These are phyloP conservation scores for Ictalurus punctatus DNA, from an alignment of 2,113 vertebrate species.

Conservation along the genomic window DNA sequence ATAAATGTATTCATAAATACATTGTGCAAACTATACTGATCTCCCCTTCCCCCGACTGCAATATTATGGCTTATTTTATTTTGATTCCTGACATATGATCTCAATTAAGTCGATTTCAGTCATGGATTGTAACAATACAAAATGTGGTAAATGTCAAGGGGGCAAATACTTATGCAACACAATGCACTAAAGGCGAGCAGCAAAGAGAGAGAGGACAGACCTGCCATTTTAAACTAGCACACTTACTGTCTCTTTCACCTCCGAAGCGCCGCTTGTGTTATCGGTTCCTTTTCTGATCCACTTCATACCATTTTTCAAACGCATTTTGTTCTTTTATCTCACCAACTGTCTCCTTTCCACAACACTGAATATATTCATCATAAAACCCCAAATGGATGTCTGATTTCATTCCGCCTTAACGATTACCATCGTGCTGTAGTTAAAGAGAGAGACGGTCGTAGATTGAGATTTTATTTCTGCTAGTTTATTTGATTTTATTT, in stretches of 20 bases:
- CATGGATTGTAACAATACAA: neutral
- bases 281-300: neutral
- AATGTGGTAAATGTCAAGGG: neutral
- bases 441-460: neutral
- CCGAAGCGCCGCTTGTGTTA: neutral
- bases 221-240: neutral
- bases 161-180: neutral
- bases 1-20: neutral
- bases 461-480: neutral
- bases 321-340: neutral
- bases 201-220: neutral
- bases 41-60: neutral
- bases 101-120: neutral
- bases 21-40: neutral
- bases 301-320: neutral
- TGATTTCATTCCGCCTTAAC: neutral
- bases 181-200: neutral
- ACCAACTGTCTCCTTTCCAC: neutral
- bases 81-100: neutral
- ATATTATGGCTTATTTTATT: neutral
- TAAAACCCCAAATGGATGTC: no score
- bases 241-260: neutral
- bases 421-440: neutral
- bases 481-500: neutral
- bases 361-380: neutral